Conservation (phyloP, 2,113 vertebrate genomes). For the Dipodomys merriami region DNA sequence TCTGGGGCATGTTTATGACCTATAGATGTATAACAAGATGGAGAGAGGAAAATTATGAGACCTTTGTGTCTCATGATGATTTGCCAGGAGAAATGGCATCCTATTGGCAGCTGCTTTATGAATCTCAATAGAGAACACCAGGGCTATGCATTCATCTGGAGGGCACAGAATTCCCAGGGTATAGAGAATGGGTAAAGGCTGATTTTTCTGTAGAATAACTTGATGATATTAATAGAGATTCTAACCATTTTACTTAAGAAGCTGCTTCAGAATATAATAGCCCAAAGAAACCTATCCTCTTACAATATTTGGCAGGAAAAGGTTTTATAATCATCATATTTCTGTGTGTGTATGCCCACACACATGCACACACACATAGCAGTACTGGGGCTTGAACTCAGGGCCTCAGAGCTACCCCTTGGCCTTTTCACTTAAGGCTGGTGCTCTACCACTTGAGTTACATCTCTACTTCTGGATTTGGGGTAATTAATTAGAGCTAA, state of each 20-base stretch:
- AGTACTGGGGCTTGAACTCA: too few species aligned
- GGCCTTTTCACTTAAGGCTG: too few species aligned
- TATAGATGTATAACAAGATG: slow-evolving; percentile 42
- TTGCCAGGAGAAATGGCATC: slow-evolving; percentile 46
- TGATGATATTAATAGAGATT: slow-evolving; percentile 58
- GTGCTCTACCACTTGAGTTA: too few species aligned
- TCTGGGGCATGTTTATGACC: slow-evolving; percentile 43
- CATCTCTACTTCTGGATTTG: too few species aligned
- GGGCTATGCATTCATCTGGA: slow-evolving; percentile 62
- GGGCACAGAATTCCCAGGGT: slow-evolving; percentile 56
- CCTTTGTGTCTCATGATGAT: not conserved
- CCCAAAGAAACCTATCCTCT: slow-evolving; percentile 40
- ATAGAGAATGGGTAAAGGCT: slow-evolving; percentile 54
- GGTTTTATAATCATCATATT: too few species aligned
- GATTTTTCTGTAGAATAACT: slow-evolving; percentile 61
- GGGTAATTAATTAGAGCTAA: too few species aligned
- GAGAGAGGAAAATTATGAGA: slow-evolving; percentile 58
- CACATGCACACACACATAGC: too few species aligned
- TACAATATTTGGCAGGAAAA: slow-evolving; percentile 51
- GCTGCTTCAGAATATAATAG: slow-evolving; percentile 67
- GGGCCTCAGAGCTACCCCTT: too few species aligned
- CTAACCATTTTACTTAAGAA: slow-evolving; percentile 65
- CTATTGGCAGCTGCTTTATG: slow-evolving; percentile 40
- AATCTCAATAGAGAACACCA: slow-evolving; percentile 40
- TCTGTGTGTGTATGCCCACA: too few species aligned